These are phyloP conservation scores for Cotesia congregata DNA, from an alignment of 2,888 invertebrate genomes.

Conservation along the genomic window DNA sequence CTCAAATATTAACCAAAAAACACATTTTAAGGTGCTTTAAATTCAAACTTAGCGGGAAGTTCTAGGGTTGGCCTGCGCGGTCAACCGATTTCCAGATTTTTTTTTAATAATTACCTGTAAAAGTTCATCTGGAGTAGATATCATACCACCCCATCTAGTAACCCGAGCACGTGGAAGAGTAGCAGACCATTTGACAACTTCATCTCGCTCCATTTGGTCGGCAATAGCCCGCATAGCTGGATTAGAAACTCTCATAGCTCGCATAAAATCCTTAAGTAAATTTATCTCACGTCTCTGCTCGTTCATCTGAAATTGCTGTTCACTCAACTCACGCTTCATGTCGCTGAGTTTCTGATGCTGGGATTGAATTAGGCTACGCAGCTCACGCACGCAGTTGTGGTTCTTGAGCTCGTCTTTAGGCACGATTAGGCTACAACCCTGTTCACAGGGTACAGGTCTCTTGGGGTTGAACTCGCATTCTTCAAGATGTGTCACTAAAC, in stretches of 20 bases:
- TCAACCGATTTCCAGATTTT: too few relatives aligned
- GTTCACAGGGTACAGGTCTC: conserved; percentile 91
- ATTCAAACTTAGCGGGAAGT: too few relatives aligned
- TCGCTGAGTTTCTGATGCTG: conserved; percentile 90
- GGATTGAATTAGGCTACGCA: conserved; percentile 85
- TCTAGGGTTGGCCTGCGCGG: too few relatives aligned
- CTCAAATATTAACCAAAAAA: too few relatives aligned
- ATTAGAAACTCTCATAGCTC: conserved; percentile 92
- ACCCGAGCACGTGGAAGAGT: conserved; percentile 88
- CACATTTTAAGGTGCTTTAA: too few relatives aligned
- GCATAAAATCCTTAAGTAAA: conserved; percentile 92
- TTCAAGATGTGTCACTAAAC: conserved; percentile 85
- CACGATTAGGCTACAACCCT: conserved; percentile 93
- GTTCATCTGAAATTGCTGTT: conserved; percentile 88
- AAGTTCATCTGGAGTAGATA: conserved; percentile 96
- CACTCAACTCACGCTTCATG: conserved; percentile 88
- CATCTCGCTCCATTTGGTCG: conserved; percentile 95
- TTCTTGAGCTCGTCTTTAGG: conserved; percentile 95
- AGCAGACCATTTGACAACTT: conserved; percentile 90
- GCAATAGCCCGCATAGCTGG: conserved; percentile 93
- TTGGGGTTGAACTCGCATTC: conserved; percentile 97
- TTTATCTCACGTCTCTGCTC: conserved; percentile 92
- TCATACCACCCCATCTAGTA: conserved; percentile 98
- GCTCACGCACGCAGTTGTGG: conserved; percentile 93
- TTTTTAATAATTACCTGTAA: conserved; percentile 77